phyloP scores from a whole-genome alignment of 2,797 vertebrate genomes.

The Brotula barbata region DNA sequence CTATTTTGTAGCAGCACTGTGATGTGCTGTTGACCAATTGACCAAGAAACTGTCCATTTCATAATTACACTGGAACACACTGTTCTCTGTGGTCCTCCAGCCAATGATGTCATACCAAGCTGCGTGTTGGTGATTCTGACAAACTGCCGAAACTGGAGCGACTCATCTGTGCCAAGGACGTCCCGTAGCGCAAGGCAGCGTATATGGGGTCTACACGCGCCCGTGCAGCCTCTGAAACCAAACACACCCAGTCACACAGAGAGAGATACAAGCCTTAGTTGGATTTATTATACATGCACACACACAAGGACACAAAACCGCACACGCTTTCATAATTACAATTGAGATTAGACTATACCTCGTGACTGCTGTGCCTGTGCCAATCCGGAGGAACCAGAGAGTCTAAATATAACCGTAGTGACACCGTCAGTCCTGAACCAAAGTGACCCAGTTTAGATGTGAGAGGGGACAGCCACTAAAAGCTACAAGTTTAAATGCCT shows the following conservation, averaged over 20 bases:
- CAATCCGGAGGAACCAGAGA: constrained; percentile 43
- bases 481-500: constrained; percentile 37
- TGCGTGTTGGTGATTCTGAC: constrained; percentile 87
- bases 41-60: background rate
- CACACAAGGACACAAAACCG: constrained; percentile 1
- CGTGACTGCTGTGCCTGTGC: constrained; percentile 30
- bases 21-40: too few species aligned
- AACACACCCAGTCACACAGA: constrained; percentile 27
- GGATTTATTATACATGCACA: constrained; percentile 1
- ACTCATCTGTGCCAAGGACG: constrained; percentile 89
- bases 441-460: constrained; percentile 70
- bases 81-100: constrained; percentile 21
- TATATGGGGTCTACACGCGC: constrained; percentile 87
- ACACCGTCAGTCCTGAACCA: constrained; percentile 46
- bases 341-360: constrained; percentile 35
- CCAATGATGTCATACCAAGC: constrained; percentile 79
- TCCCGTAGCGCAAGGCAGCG: constrained; percentile 88
- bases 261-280: constrained; percentile 2
- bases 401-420: constrained; percentile 66
- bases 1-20: background rate
- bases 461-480: constrained; percentile 49
- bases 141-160: constrained; percentile 90
- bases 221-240: constrained; percentile 73
- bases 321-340: constrained; percentile 26
- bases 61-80: constrained; percentile 10